Percentiles rank a stretch among this genome's conserved stretches.
These are phyloP conservation scores for Drosophila anceps DNA, from an alignment of 2,888 invertebrate species.

Conservation along the genomic window DNA sequence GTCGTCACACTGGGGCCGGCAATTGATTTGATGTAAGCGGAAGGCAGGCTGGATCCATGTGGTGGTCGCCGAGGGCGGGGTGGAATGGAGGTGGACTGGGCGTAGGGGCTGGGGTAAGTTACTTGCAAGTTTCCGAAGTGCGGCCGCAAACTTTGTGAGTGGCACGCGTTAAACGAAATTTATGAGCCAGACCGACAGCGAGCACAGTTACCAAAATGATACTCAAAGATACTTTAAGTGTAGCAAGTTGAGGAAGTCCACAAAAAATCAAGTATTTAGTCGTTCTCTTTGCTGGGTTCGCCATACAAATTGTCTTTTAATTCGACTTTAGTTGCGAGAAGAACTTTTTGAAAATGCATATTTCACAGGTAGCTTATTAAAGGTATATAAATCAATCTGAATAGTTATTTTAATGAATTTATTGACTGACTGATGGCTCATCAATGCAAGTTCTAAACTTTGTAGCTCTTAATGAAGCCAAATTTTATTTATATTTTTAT, in stretches of 20 bases:
- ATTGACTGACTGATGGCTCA: background rate
- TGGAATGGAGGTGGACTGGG: too few relatives aligned
- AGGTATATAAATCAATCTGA: background rate
- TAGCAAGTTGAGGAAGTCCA: slow-evolving; percentile 13
- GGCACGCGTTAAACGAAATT: slow-evolving; percentile 67
- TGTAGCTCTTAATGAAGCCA: too few relatives aligned
- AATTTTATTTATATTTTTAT: too few relatives aligned
- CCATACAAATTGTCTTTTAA: background rate
- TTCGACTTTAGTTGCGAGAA: background rate
- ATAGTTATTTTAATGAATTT: background rate
- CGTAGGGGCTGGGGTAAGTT: background rate
- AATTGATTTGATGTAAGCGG: slow-evolving; percentile 71
- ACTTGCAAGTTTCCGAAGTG: slow-evolving; percentile 53
- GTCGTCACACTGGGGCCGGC: slow-evolving; percentile 44
- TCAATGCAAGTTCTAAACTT: too few relatives aligned
- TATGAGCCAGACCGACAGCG: slow-evolving; percentile 36
- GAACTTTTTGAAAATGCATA: background rate
- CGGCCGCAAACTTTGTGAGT: slow-evolving; percentile 61
- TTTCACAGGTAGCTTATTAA: background rate
- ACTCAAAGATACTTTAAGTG: slow-evolving; percentile 31
- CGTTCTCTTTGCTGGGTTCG: background rate
- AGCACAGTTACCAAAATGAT: slow-evolving; percentile 12
- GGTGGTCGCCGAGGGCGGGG: too few relatives aligned
- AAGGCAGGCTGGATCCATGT: slow-evolving; percentile 28
- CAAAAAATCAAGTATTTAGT: background rate